Evolutionary conservation across 2,797 vertebrate genomes (phyloP), one percentile per base, ranked within the genome.

Genomic region (Arnoldichthys spilopterus): DNA sequence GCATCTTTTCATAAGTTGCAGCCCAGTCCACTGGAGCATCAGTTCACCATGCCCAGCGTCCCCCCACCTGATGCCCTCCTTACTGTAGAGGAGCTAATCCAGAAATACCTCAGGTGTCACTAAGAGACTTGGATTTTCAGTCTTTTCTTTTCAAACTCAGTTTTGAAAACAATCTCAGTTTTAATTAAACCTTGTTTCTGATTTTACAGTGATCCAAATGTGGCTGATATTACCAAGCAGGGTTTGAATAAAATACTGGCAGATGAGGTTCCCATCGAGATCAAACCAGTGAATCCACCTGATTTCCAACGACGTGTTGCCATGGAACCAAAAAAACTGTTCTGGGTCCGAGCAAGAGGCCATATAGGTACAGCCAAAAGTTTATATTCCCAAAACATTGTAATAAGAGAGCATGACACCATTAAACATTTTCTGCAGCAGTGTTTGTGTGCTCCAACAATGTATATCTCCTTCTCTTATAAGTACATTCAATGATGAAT

Each of bases 301-400:
- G 88, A 91, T 28, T 66, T 90, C 24, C 89, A 85, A 76, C 83
- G 87, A 72, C 71, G 6, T 2, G 30, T 86, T 76, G 78, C 85
- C 0, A 85, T 90, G 80, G 95, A 97, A 69, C 93, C 96, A 0
- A 96, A 92, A 85, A 93, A 93, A 82, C 90, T 97, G 79, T 96
- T 97, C 90, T 98, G 97, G 97, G 97, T 97, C 74, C 94, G 96
- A 85, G 95, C 96, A 0, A 92, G 91, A 81, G 98, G 97, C 79
- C 77, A 95, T 75, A 98, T 99, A 24, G 98, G 97, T 99, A 93
- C 91, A 91, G 77, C 62, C 1, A 15, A 13, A 1, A 11, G 28
- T 22, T 7, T 54, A 20, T 9, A 66, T 2, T 34, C 18, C 16
- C 1, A 22, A 12, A 43, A 24, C 63, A 9, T 67, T 47, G 1